A percentile compares a stretch with the other conserved stretches of the same genome.
These are phyloP conservation scores for Pachyseris speciosa DNA, from an alignment of 64 coral and sea anemone species.

Conservation along the genomic window DNA sequence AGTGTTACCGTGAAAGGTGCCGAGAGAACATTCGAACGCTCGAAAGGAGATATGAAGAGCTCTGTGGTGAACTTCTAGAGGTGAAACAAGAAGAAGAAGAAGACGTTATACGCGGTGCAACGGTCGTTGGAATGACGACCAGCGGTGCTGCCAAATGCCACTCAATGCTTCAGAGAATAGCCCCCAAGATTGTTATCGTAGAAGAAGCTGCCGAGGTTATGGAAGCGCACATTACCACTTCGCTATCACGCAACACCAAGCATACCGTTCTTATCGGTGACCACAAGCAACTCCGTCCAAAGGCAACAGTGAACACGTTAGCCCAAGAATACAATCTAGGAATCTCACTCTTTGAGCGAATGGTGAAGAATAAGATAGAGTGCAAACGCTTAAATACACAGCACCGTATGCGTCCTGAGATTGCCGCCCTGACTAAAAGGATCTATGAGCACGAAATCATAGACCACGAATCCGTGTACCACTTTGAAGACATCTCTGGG, in stretches of 20 bases:
- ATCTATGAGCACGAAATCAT: constrained; percentile 79
- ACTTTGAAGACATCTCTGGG: constrained; percentile 70
- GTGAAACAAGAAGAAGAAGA: neutral
- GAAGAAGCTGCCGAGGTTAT: constrained; percentile 84
- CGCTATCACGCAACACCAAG: constrained; percentile 63
- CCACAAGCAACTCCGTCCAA: constrained; percentile 87
- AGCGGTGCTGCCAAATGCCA: constrained; percentile 22
- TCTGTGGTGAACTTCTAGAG: constrained; percentile 6
- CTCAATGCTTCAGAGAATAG: neutral
- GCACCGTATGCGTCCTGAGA: constrained; percentile 86
- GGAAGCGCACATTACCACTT: constrained; percentile 83
- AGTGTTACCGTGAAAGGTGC: no score
- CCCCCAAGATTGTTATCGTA: constrained; percentile 48
- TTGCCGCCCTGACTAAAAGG: constrained; percentile 71
- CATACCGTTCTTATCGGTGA: constrained; percentile 90
- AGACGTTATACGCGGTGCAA: neutral
- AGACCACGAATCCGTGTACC: constrained; percentile 76
- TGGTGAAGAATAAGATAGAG: constrained; percentile 84
- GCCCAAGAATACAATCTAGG: constrained; percentile 84
- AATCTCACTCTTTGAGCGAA: constrained; percentile 87
- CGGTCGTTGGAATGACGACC: constrained; percentile 52
- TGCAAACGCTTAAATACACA: constrained; percentile 75
- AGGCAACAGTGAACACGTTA: constrained; percentile 77
- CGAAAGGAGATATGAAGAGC: constrained; percentile 33
- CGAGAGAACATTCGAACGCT: neutral